Conservation (phyloP, 1,140 invertebrate species). For the Brachionus sp. region DNA sequence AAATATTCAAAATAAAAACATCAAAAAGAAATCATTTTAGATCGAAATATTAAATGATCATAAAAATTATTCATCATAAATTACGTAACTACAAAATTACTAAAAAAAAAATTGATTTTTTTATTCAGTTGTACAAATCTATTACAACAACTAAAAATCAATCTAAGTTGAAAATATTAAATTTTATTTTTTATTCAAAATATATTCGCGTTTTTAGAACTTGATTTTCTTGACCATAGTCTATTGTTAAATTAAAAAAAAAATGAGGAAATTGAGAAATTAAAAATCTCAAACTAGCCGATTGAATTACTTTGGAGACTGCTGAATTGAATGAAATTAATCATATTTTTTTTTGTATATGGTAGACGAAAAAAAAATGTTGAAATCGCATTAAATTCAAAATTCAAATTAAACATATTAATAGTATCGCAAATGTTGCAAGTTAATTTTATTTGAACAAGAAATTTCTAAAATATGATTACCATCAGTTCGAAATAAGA, state of each 20-base stretch:
- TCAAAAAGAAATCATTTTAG: too few species aligned
- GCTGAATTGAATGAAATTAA: background rate
- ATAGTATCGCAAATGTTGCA: background rate
- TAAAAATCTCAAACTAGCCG: background rate
- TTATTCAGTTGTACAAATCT: background rate
- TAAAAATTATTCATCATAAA: background rate
- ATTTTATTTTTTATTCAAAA: background rate
- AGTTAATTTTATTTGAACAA: background rate
- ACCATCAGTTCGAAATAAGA: background rate
- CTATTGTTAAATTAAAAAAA: background rate
- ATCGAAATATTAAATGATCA: too few species aligned
- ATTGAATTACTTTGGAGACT: background rate
- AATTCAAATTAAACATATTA: background rate
- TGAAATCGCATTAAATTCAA: background rate
- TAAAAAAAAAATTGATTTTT: too few species aligned
- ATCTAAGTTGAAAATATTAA: background rate
- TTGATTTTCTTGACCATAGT: too few species aligned
- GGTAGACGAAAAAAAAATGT: background rate
- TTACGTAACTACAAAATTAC: background rate
- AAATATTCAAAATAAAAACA: too few species aligned
- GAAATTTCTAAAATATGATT: background rate
- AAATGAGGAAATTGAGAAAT: background rate
- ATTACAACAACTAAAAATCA: background rate
- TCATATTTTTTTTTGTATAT: background rate
- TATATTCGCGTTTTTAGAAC: background rate